Base-by-base conservation (phyloP, 1,140 invertebrate species). In the Geopemphigus sp. region DNA sequence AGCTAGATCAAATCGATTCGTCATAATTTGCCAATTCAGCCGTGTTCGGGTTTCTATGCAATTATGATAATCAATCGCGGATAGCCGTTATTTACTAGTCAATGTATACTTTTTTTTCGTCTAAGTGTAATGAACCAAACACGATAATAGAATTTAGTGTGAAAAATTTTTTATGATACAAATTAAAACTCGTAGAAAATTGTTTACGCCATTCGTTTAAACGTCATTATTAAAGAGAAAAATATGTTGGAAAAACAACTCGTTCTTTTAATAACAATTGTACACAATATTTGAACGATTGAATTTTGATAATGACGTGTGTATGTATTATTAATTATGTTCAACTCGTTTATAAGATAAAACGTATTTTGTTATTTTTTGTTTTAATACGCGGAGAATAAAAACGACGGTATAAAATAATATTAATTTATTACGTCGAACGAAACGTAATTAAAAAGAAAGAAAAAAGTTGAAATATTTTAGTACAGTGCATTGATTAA, bases 1-100 rank as follows among this genome's bases (percentile, higher is more conserved):
- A 61, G 57, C 74, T 78, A 78, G 74, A 78, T 78, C 74, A 63
- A 78, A 78, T 78, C 74, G 74, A 78, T 78, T 78, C 74, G 74
- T 78, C 74, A 78, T 78, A 76, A 76, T 76, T 76, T 59, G 73
- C 56, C 73, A 76, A 76, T 59, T 61, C 54, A 61, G 56, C 39
- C 15, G 39, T 11, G 24, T 76, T 61, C 59, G 39, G 15, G 17
- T 78, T 78, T 63, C 63, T 39, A 74, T 78, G 50, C 56, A 61
- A 61, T 61, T 61, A 78, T 78, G 56, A 12, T 78, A 78, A 78
- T 78, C 57, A 50, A 59, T 72, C 57, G 26, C 54, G 24, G 47
- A 26, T 61, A 61, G 57, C 53, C 47, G 22, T 24, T 63, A 63
- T 78, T 26, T 63, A 63, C 15, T 78, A 32, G 50, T 29, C n/a